Evolutionary conservation across 2,113 vertebrate species (phyloP), one percentile per base, ranked within the genome.

Genomic region (Oophaga pumilio): DNA sequence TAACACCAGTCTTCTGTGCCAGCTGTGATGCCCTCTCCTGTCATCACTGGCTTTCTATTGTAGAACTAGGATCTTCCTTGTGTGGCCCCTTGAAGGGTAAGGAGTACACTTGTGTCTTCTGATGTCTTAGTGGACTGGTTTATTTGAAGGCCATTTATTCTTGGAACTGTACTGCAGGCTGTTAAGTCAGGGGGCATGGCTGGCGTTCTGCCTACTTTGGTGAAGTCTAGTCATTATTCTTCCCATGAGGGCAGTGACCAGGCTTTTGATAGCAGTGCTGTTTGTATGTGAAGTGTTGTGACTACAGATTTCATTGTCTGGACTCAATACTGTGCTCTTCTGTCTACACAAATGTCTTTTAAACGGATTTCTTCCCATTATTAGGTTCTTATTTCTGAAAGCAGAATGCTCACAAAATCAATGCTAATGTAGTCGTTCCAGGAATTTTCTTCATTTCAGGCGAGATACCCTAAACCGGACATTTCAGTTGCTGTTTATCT

Each of bases 391-490:
- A 81, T 76, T 86, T 86, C 81, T 90, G 28, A 88, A 81, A 76
- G n/a, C 8, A 22, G 71, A 60, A 71, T 76, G 2, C 83, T 90
- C 89, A 74, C 83, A 2, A 50, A 88, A 71, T 74, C 50, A 89
- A 90, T 7, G 14, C 82, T 85, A 52, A 76, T 90, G 18, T 22
- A 83, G 33, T 64, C 4, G 26, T 88, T 90, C 22, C 77, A 86
- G 33, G 82, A 85, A 28, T 82, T 85, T 88, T 73, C 69, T 74
- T 74, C 71, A 74, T 91, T 92, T 89, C 69, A 80, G 26, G 68
- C 87, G 0, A 15, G 62, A 88, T 0, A 2, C 85, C 82, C 85
- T 82, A 89, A 59, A 56, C 57, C 11, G 18, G 0, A 13, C 5
- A 49, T 84, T 79, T 82, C 89, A 77, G 26, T 12, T 84, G 81